Evolutionary conservation across 2,113 vertebrate species (phyloP), one percentile per base, ranked within the genome.

Genomic region (Onychostoma macrolepis): DNA sequence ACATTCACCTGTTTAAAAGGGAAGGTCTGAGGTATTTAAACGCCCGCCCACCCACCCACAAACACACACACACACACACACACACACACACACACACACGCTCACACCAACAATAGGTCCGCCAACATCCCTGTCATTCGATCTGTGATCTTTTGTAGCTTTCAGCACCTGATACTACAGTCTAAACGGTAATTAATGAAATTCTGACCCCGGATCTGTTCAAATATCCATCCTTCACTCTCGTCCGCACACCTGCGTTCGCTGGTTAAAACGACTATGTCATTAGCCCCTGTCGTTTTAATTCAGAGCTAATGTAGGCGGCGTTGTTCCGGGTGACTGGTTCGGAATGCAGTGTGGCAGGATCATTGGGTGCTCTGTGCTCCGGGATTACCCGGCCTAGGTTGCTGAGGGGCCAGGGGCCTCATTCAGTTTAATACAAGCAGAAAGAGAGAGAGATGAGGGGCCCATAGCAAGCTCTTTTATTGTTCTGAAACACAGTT

Each of bases 341-440:
- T 92, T 89, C 17, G 90, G 94, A 95, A 95, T 95, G 94, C 85
- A 67, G 84, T 48, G 58, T 86, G 92, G 90, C 88, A 90, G 88
- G 90, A 92, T 94, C 93, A 95, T 94, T 89, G 89, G 90, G 88
- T 88, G 58, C 85, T 89, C 91, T 91, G 86, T 80, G 79, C 80
- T 33, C 83, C 56, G 6, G 80, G 89, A 90, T 90, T 90, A 89
- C 45, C 28, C 80, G 92, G 90, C 92, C 89, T 74, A 91, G 93
- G 94, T 94, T 95, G 91, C 91, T 69, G 83, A 88, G 87, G 87
- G 89, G 90, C 89, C 91, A 91, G 90, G 77, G 21, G 91, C 86
- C 90, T 93, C 90, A 94, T 95, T 95, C 93, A 95, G 91, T 81
- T 92, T 95, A 95, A 94, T 93, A 83, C 90, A 86, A 87, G 91